Percentiles rank a stretch among this genome's conserved stretches.
These are phyloP conservation scores for Rhopalosiphum padi DNA, from an alignment of 1,140 invertebrate species.

Conservation along the genomic window DNA sequence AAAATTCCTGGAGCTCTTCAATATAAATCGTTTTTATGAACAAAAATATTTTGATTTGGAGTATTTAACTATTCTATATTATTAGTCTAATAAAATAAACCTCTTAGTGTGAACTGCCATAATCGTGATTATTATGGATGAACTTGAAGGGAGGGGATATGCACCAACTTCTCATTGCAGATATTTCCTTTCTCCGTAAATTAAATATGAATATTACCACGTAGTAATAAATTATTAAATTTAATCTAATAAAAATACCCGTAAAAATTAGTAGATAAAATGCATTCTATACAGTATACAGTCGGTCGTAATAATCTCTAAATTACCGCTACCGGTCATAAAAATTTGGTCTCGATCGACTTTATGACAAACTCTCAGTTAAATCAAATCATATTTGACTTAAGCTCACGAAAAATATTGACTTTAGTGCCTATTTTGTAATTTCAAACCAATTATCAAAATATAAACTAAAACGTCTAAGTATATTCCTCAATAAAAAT, in stretches of 20 bases:
- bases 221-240: neutral
- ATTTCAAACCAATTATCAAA: neutral
- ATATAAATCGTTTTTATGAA: neutral
- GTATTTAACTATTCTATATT: neutral
- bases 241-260: neutral
- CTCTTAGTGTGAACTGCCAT: neutral
- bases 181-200: neutral
- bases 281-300: neutral
- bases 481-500: neutral
- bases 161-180: neutral
- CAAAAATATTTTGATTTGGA: neutral
- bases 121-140: neutral
- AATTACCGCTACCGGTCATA: neutral
- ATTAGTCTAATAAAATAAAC: neutral
- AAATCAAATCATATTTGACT: neutral
- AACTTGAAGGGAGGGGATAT: neutral
- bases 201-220: neutral
- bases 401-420: neutral
- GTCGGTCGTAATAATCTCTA: neutral
- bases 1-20: neutral
- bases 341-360: neutral
- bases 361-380: neutral
- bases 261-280: conserved; percentile 14
- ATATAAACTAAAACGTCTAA: neutral
- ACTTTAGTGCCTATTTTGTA: neutral